Evolutionary conservation across 2,797 vertebrate genomes (phyloP).

Genomic region (Zalophus californianus): DNA sequence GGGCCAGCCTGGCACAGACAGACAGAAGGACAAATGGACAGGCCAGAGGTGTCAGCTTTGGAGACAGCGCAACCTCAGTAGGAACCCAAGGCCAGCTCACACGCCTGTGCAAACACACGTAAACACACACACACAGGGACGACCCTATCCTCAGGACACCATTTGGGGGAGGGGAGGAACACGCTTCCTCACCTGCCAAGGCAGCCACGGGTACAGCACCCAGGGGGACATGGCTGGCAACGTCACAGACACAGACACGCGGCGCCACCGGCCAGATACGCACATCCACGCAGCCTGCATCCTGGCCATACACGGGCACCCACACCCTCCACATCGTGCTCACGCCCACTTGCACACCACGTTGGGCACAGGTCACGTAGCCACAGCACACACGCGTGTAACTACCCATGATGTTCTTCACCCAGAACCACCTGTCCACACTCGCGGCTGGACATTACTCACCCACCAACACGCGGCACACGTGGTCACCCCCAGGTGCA

Average conservation of each 20-base stretch:
- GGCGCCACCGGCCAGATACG: not conserved
- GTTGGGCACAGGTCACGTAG: not conserved
- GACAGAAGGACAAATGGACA: slow-evolving; percentile 75
- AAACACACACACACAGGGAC: not conserved
- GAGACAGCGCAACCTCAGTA: not conserved
- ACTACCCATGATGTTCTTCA: not conserved
- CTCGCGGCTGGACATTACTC: not conserved
- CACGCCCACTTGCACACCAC: not conserved
- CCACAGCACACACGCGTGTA: not conserved
- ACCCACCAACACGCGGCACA: not conserved
- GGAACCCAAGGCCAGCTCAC: slow-evolving; percentile 20
- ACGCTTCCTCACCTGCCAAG: not conserved
- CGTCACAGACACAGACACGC: not conserved
- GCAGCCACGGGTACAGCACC: rapidly evolving
- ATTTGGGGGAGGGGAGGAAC: not conserved
- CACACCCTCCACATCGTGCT: not conserved
- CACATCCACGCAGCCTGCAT: not conserved
- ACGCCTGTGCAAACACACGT: not conserved
- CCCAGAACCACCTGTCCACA: not conserved
- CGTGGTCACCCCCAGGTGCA: not conserved
- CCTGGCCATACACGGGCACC: not conserved
- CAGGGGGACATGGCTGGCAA: rapidly evolving
- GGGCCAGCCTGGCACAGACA: slow-evolving; percentile 65
- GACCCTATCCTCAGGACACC: not conserved
- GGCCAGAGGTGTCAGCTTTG: slow-evolving; percentile 1